Base-by-base conservation (phyloP, 1,140 invertebrate species). In the Drosophila parvula region DNA sequence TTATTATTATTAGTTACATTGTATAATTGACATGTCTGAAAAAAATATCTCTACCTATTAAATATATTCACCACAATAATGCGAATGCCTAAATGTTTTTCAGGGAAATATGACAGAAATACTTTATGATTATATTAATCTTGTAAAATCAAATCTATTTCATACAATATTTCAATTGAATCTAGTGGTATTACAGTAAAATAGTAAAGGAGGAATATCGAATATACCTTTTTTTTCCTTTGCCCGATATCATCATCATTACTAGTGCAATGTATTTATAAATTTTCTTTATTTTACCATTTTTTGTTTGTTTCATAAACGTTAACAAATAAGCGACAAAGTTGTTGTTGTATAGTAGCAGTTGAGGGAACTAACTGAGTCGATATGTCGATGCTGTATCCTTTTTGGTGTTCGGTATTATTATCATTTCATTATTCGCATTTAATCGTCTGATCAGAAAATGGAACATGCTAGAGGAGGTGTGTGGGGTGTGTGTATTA, bases 201-300 rank as follows among this genome's bases (percentile, higher is more conserved):
- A 3, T 30, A 7, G 5, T 30, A 30, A 30, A 34, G 32, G 8
- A 30, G 30, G 32, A 34, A 34, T 3, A 7, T 8, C 32, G 7
- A 34, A 34, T 9, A 34, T n/a, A 0, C 32, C 9, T 8, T 34
- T 9, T 40, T 7, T 8, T n/a, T 22, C 12, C 12, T 10, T 14
- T 0, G 7, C 16, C 5, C 7, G 8, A 9, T n/a, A n/a, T n/a
- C 14, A 5, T 22, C 11, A 36, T 36, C 14, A 4, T 5, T 14
- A 8, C 22, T 14, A 2, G 0, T 36, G 4, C 8, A 4, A n/a
- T 58, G 5, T 58, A 40, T 78, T 70, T 70, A 45, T 47, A 75
- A 53, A 63, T 55, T 51, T 81, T 65, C 41, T 81, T 84, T 85
- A 74, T 74, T 84, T 84, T 74, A 58, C 53, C 71, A 63, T 68